These are phyloP conservation scores for Pycnomerus fuliginosus DNA, from an alignment of 2,888 invertebrate species.

Conservation along the genomic window DNA sequence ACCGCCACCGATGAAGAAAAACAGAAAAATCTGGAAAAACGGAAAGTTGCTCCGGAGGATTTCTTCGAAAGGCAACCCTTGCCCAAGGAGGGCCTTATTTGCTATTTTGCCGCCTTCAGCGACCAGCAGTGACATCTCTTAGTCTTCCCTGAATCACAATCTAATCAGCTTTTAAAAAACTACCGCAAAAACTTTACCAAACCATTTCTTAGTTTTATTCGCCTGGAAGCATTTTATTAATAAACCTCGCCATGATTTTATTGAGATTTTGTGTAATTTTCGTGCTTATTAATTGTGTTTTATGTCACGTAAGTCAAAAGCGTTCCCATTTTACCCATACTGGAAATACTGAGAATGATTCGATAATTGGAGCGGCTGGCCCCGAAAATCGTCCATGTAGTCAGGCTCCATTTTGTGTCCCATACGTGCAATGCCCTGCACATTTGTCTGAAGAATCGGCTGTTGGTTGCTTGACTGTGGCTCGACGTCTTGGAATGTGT, in stretches of 20 bases:
- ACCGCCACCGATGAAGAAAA: conserved; percentile 22
- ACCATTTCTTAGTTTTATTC: too few species aligned
- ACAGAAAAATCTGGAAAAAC: conserved; percentile 10
- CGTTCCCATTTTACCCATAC: conserved; percentile 7
- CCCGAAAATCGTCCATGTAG: conserved; percentile 48
- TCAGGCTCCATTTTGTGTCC: conserved; percentile 58
- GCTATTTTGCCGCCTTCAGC: conserved; percentile 21
- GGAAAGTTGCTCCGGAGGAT: conserved; percentile 10
- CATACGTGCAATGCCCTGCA: conserved; percentile 67
- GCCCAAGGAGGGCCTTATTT: conserved; percentile 17
- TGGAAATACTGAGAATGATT: too few species aligned
- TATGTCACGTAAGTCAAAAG: conserved; percentile 1
- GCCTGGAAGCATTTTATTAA: too few species aligned
- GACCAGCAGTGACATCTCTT: conserved; percentile 9
- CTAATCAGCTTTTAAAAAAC: too few species aligned
- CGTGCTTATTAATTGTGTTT: not conserved
- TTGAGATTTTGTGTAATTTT: too few species aligned
- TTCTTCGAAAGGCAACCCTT: conserved; percentile 15
- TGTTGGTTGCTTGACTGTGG: conserved; percentile 56
- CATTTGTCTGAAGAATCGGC: conserved; percentile 51
- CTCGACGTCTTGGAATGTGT: conserved; percentile 59
- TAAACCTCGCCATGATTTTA: too few species aligned
- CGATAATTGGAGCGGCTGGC: not conserved
- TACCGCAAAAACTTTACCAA: too few species aligned
- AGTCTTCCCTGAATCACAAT: too few species aligned